Evolutionary conservation across 2,888 invertebrate species (phyloP), one percentile per base, ranked within the genome.

Genomic region (Metallyticus violacea): DNA sequence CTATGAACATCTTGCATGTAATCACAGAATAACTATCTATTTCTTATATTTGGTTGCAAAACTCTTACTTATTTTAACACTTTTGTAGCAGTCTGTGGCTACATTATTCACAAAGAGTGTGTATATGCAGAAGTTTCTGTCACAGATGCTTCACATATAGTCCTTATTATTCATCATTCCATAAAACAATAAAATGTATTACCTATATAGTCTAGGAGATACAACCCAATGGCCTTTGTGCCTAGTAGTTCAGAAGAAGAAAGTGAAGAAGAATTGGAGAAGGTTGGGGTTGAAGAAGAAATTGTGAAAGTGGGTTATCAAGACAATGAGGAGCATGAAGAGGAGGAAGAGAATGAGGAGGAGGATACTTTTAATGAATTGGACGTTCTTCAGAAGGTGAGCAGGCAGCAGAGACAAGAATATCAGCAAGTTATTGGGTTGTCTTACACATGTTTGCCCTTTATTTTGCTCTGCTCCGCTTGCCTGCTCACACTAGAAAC

Each of bases 311-410:
- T 83, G 27, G 26, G 77, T 77, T 77, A 83, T 77, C n/a, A 77
- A 77, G 27, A 77, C n/a, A 25, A 30, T 25, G 40, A 40, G 79
- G 88, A 88, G 88, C 89, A 91, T 22, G 91, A 92, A 89, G 92
- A 92, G 91, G 89, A 92, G n/a, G 91, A 92, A 88, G 92, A 92
- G 91, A 92, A 90, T 81, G 88, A 92, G 88, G 92, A 91, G 25
- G 92, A 92, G 29, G 87, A 88, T 85, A 87, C 87, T 81, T 87
- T 89, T 85, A 85, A 87, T 79, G 87, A 87, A 77, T 85, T 87
- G 82, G 84, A 83, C 25, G 62, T 86, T 77, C 29, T 83, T 30
- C 78, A 81, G 30, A 87, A 88, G 88, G 88, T 88, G 88, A 88
- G 87, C 82, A 82, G 83, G 83, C 83, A 77, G 77, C 83, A 26